Evolutionary conservation across 1,140 invertebrate genomes (phyloP).

Genomic region (Anoplophora glabripennis): DNA sequence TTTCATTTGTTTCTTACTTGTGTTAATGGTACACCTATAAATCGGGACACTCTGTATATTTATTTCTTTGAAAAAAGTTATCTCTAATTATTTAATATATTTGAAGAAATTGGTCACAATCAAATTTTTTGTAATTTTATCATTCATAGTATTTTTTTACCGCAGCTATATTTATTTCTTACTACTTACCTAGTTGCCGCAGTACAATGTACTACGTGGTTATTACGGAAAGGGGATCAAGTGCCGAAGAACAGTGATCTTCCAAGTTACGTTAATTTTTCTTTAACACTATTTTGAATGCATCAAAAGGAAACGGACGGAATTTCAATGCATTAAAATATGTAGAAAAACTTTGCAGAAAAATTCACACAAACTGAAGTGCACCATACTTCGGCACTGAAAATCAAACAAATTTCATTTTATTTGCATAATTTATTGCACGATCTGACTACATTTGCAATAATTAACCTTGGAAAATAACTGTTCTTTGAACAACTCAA

Average conservation of each 20-base stretch:
- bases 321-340: slow-evolving; percentile 38
- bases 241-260: slow-evolving; percentile 79
- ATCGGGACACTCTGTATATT: too few relatives aligned
- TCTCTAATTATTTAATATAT: too few relatives aligned
- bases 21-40: too few relatives aligned
- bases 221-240: slow-evolving; percentile 37
- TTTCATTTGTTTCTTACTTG: too few relatives aligned
- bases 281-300: slow-evolving; percentile 40
- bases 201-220: not conserved
- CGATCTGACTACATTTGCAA: slow-evolving; percentile 28
- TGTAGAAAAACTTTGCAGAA: slow-evolving; percentile 36
- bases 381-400: slow-evolving; percentile 50
- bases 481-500: slow-evolving; percentile 48
- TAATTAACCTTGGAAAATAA: slow-evolving; percentile 49
- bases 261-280: slow-evolving; percentile 51
- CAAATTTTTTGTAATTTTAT: too few relatives aligned
- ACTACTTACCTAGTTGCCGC: too few relatives aligned
- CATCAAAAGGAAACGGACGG: slow-evolving; percentile 27
- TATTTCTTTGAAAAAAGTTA: too few relatives aligned
- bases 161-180: too few relatives aligned
- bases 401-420: slow-evolving; percentile 32
- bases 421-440: slow-evolving; percentile 46
- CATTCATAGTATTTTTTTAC: too few relatives aligned
- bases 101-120: too few relatives aligned
- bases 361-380: slow-evolving; percentile 50